Evolutionary conservation across 2,113 vertebrate genomes (phyloP).

Genomic region (Cinclus mexicanus): DNA sequence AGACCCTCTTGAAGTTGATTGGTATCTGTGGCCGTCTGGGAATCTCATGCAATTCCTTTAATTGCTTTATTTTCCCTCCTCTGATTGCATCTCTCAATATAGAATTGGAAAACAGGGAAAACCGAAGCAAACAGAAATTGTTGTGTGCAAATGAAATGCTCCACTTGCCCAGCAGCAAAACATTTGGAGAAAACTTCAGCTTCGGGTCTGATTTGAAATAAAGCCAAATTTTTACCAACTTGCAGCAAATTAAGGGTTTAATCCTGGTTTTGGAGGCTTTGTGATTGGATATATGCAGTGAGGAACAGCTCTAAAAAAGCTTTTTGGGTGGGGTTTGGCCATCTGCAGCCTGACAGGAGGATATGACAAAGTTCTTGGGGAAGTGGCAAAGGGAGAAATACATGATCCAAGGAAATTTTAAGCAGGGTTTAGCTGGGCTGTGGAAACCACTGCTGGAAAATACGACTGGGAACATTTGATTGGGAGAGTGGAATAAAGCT

Average conservation of each 20-base stretch:
- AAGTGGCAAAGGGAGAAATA: neutral
- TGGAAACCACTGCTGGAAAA: neutral
- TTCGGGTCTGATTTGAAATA: neutral
- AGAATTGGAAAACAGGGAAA: neutral
- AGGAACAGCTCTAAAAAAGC: neutral
- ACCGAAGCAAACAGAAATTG: neutral
- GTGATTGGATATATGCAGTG: neutral
- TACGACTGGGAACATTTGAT: neutral
- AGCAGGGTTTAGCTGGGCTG: neutral
- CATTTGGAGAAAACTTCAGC: neutral
- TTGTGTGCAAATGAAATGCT: neutral
- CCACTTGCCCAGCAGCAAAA: neutral
- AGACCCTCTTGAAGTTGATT: slow-evolving; percentile 33
- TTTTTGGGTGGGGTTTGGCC: neutral
- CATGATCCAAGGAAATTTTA: neutral
- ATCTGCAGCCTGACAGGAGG: neutral
- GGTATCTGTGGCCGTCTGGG: neutral
- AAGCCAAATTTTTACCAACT: neutral
- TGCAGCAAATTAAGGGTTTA: neutral
- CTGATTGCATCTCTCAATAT: neutral
- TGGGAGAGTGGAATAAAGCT: neutral
- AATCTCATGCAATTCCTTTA: neutral
- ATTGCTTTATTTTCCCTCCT: slow-evolving; percentile 42
- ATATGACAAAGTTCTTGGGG: neutral
- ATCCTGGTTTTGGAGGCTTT: neutral